Base-by-base conservation (phyloP, 1,140 invertebrate species). In the Bombus waltoni region DNA sequence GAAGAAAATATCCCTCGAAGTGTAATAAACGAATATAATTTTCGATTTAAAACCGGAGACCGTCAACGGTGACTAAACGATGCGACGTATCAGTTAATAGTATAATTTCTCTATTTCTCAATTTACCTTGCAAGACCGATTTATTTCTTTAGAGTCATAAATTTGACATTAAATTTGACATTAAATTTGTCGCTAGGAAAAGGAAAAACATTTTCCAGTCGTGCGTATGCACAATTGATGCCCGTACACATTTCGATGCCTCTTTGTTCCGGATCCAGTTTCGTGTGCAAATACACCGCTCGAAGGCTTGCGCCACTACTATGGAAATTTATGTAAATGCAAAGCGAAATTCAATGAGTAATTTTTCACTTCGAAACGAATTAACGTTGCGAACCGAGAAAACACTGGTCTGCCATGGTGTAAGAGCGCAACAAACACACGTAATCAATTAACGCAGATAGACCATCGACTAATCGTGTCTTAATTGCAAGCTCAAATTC, bases 311-410 rank as follows among this genome's bases (percentile, higher is more conserved):
- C 32, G n/a, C 25, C 22, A 22, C 13, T n/a, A 9, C 35, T 81
- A 57, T 71, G 79, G 66, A 71, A 71, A 81, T 71, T 71, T 71
- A 81, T 71, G 79, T 25, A 59, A 81, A 81, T 72, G 68, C 35
- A 72, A 9, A 59, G 38, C 68, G 79, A 72, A 72, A 81, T 81
- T 81, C 66, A 72, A 57, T 59, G 68, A 38, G 35, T 59, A 72
- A 81, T 81, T 71, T 81, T 81, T 81, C 79, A 81, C 72, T 81
- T 81, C 79, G 47, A 57, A 72, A 72, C 79, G 68, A 72, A 81
- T 81, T 81, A 81, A 59, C 79, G 79, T 81, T n/a, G 28, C 47
- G 59, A 42, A 44, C 68, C 28, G 68, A 13, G 2, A 6, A 47
- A 40, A 32, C 76, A 9, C 38, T 22, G 25, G 11, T 28, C 22